phyloP scores from a whole-genome alignment of 2,113 vertebrate genomes.

The Atherinomorus stipes region DNA sequence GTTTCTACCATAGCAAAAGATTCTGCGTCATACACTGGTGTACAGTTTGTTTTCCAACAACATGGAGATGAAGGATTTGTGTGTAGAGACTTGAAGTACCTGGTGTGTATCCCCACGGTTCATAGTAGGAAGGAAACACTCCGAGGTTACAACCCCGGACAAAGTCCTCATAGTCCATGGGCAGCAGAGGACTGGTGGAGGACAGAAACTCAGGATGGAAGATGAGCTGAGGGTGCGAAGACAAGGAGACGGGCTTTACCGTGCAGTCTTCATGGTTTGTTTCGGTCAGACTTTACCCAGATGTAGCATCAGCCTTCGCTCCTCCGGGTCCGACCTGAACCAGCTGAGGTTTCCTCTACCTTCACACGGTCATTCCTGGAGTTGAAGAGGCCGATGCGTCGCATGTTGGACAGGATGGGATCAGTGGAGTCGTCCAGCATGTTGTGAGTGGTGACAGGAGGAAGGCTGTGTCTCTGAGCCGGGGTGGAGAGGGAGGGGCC shows the following conservation, averaged over 20 bases:
- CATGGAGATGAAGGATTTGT: no score
- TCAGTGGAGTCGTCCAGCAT: constrained; percentile 92
- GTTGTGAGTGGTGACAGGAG: constrained; percentile 98
- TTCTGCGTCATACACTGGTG: no score
- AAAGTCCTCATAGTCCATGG: constrained; percentile 98
- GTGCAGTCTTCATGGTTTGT: no score
- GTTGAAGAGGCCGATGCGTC: constrained; percentile 96
- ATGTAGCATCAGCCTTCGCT: not conserved
- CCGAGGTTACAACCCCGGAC: constrained; percentile 96
- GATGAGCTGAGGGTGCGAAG: constrained; percentile 83
- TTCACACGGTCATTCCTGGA: constrained; percentile 92
- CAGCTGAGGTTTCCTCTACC: constrained; percentile 74
- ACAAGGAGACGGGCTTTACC: not conserved
- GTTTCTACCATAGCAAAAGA: no score
- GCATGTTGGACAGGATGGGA: constrained; percentile 92
- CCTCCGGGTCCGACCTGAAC: no score
- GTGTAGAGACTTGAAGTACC: constrained; percentile 75
- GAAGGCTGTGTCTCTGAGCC: constrained; percentile 89
- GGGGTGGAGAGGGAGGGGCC: no score
- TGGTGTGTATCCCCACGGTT: constrained; percentile 98
- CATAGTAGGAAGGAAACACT: constrained; percentile 98
- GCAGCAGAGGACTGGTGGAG: constrained; percentile 94
- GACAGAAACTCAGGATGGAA: constrained; percentile 98
- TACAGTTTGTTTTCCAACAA: no score
- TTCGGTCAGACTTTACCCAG: not conserved